Evolutionary conservation across 2,113 vertebrate species (phyloP), one percentile per base, ranked within the genome.

Genomic region (Empidonax traillii): DNA sequence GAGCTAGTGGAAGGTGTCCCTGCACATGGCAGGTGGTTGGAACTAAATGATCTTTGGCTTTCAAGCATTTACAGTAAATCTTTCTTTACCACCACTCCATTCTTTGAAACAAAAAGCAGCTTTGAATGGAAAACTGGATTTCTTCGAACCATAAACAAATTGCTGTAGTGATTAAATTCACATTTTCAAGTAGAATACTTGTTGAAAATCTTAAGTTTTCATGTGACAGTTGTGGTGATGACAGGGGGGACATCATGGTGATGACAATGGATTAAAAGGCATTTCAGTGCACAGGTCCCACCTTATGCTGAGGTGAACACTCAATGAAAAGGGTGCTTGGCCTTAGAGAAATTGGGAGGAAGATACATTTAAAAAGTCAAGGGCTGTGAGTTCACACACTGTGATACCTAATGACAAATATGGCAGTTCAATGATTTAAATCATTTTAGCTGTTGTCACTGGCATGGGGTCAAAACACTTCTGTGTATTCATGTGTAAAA

Each of bases 381-480:
- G 19, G 52, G 24, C 16, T 33, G 37, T 37, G 68, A 37, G 59
- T 15, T 2, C 33, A n/a, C 10, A 10, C 55, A 4, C 62, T 8
- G 16, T 9, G 24, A 25, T 9, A 49, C 46, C 35, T 15, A 14
- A 6, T 22, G 33, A 27, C 35, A 21, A 16, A 7, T 7, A 1
- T 1, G 3, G 4, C 30, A 24, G 0, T 3, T 23, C 21, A 7
- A 24, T 1, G 5, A 5, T 28, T 11, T 17, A 6, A 3, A 5
- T 5, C 8, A 28, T 4, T 30, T 39, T 6, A 17, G 51, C 41
- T 30, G 0, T 8, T 0, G 0, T 13, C n/a, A 22, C 22, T 35
- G 0, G 3, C 14, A 0, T 3, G 37, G 72, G 41, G 18, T 39
- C 71, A 10, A 20, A 31, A 35, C n/a, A 25, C n/a, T 35, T 37